phyloP scores from a whole-genome alignment of 2,113 vertebrate genomes.

The Bujurquina vittata region DNA sequence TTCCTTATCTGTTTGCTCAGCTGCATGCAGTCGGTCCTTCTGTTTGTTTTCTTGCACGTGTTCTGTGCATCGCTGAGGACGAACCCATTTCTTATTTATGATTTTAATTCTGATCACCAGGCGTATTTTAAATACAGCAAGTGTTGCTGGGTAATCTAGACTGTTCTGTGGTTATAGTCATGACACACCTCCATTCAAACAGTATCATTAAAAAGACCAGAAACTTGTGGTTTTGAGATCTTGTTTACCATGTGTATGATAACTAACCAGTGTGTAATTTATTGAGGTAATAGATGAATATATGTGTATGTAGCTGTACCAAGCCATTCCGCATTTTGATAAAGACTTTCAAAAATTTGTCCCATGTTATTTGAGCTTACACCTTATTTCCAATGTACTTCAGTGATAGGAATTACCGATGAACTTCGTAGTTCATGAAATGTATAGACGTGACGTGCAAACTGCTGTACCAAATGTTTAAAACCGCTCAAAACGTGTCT shows the following conservation, averaged over 20 bases:
- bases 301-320: slow-evolving; percentile 78
- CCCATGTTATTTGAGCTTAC: slow-evolving; percentile 63
- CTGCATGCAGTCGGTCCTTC: slow-evolving; percentile 73
- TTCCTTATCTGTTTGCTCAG: slow-evolving; percentile 50
- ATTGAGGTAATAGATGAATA: slow-evolving; percentile 68
- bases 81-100: slow-evolving; percentile 50
- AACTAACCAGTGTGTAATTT: slow-evolving; percentile 71
- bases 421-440: slow-evolving; percentile 65
- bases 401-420: slow-evolving; percentile 67
- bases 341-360: slow-evolving; percentile 66
- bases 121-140: slow-evolving; percentile 55
- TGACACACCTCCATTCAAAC: slow-evolving; percentile 47
- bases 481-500: slow-evolving; percentile 67
- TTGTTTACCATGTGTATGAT: slow-evolving; percentile 80
- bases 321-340: slow-evolving; percentile 76
- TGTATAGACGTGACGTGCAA: slow-evolving; percentile 56
- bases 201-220: slow-evolving; percentile 79
- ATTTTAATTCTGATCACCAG: slow-evolving; percentile 40
- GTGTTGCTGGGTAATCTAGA: slow-evolving; percentile 62
- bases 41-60: slow-evolving; percentile 70
- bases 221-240: slow-evolving; percentile 84
- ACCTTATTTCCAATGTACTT: slow-evolving; percentile 64
- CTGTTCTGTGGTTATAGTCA: slow-evolving; percentile 68
- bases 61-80: slow-evolving; percentile 60
- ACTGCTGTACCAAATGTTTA: slow-evolving; percentile 69